phyloP scores from a whole-genome alignment of 2,113 vertebrate species.

The Pungitius pungitius region DNA sequence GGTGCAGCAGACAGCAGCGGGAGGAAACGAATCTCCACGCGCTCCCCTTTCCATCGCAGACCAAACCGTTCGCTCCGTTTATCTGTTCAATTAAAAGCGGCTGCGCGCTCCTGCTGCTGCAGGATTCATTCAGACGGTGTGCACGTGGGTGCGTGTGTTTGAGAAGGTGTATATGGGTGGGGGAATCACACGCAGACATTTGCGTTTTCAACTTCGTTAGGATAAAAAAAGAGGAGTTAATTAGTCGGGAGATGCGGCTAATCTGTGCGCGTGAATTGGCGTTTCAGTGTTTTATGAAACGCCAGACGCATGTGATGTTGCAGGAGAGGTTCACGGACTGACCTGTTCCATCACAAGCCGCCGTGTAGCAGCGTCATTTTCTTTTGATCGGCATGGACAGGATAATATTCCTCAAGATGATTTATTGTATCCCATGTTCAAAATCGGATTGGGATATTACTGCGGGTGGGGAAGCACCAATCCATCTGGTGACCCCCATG shows the following conservation, averaged over 20 bases:
- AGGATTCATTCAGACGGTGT: slow-evolving; percentile 43
- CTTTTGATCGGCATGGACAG: neutral
- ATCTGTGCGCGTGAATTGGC: slow-evolving; percentile 9
- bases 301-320: slow-evolving; percentile 20
- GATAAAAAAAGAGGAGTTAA: slow-evolving; percentile 1
- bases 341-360: slow-evolving; percentile 19
- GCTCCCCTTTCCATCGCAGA: slow-evolving; percentile 65
- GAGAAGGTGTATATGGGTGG: slow-evolving; percentile 31
- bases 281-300: slow-evolving; percentile 15
- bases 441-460: neutral
- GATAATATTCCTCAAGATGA: neutral
- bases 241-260: neutral
- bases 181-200: slow-evolving; percentile 20
- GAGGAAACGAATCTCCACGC: slow-evolving; percentile 48
- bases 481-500: slow-evolving; percentile 3
- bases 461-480: slow-evolving; percentile 1
- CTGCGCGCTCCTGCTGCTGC: slow-evolving; percentile 49
- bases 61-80: slow-evolving; percentile 50
- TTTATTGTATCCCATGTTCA: neutral
- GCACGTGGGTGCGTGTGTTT: slow-evolving; percentile 2
- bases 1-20: slow-evolving; percentile 55
- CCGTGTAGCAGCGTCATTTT: neutral
- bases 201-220: slow-evolving; percentile 42
- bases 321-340: slow-evolving; percentile 3
- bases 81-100: slow-evolving; percentile 70